phyloP scores from a whole-genome alignment of 2,797 vertebrate species.

The Manis crassicaudata region DNA sequence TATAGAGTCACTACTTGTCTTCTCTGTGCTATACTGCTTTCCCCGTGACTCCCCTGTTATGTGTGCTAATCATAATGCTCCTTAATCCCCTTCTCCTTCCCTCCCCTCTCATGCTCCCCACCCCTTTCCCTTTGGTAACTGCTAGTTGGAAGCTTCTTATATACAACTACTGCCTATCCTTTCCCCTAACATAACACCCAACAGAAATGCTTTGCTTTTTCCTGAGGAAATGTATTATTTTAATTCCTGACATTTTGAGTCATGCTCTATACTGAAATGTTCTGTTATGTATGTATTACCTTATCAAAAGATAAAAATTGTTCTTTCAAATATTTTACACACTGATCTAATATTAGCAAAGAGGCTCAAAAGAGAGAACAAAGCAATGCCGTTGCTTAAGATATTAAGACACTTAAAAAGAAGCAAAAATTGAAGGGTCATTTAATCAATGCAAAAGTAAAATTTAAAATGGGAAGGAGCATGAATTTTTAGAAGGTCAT shows the following conservation, averaged over 20 bases:
- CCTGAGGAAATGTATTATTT: background rate
- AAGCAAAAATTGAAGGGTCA: background rate
- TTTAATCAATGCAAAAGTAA: conserved; percentile 42
- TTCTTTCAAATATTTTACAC: background rate
- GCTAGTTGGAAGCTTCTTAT: background rate
- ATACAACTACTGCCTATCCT: background rate
- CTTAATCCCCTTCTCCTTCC: too few species aligned
- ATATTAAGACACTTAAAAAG: conserved; percentile 29
- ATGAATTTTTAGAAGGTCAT: background rate
- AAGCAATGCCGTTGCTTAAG: background rate
- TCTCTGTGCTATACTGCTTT: too few species aligned
- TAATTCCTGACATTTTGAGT: background rate
- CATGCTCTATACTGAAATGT: background rate
- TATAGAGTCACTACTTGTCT: too few species aligned
- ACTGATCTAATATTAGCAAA: conserved; percentile 13
- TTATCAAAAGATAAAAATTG: conserved; percentile 32
- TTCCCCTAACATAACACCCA: background rate
- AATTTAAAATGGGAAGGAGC: background rate
- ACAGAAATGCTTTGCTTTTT: background rate
- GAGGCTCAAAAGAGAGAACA: background rate
- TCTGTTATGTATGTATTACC: background rate
- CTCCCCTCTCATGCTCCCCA: too few species aligned
- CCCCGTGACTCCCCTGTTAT: too few species aligned
- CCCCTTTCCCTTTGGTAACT: too few species aligned
- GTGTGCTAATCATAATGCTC: too few species aligned